These are phyloP conservation scores for Myotis myotis DNA, from an alignment of 2,797 vertebrate species.

Conservation along the genomic window DNA sequence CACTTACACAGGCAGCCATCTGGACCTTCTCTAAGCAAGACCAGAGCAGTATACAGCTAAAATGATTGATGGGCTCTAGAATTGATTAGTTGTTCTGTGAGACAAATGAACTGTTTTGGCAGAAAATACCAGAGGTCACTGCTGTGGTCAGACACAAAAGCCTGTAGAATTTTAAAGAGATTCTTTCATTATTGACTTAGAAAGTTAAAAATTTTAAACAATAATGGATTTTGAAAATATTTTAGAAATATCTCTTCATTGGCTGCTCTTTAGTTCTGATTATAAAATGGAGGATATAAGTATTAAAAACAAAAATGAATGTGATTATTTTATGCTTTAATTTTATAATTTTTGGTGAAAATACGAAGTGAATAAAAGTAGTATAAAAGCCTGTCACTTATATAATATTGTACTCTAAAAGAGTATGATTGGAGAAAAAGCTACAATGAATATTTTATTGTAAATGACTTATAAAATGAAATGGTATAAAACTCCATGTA, in stretches of 20 bases:
- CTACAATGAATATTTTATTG: not conserved
- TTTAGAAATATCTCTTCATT: not conserved
- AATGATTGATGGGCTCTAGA: slow-evolving; percentile 93
- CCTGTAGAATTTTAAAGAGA: slow-evolving; percentile 86
- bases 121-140: slow-evolving; percentile 93
- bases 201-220: slow-evolving; percentile 72
- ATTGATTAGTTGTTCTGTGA: slow-evolving; percentile 97
- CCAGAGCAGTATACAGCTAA: slow-evolving; percentile 77
- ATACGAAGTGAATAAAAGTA: not conserved
- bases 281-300: not conserved
- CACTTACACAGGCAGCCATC: slow-evolving; percentile 87
- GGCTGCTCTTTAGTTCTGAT: not conserved
- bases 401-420: slow-evolving; percentile 40
- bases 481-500: slow-evolving; percentile 4
- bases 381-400: not conserved
- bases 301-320: not conserved
- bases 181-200: slow-evolving; percentile 78
- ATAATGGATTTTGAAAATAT: slow-evolving; percentile 58
- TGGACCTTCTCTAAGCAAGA: slow-evolving; percentile 83
- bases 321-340: not conserved
- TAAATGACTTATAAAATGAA: slow-evolving; percentile 22
- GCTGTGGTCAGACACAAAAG: slow-evolving; percentile 87
- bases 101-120: slow-evolving; percentile 96
- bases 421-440: not conserved
- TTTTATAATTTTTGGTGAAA: slow-evolving; percentile 57